phyloP scores from a whole-genome alignment of 2,888 invertebrate genomes.

The Alviniconcha strummeri region DNA sequence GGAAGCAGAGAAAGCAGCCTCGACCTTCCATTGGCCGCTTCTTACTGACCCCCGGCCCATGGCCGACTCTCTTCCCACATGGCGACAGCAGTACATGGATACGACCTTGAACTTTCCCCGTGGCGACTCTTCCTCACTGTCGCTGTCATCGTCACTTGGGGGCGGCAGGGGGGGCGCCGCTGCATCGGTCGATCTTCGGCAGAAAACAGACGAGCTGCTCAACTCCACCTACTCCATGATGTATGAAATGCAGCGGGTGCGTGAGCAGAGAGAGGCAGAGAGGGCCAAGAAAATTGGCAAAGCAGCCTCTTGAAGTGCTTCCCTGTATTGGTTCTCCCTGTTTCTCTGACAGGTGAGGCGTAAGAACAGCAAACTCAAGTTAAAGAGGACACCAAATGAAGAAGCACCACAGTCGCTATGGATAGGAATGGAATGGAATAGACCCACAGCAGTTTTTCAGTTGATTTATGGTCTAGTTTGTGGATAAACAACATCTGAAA shows the following conservation, averaged over 20 bases:
- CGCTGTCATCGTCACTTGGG: constrained; percentile 1
- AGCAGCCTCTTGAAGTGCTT: background rate
- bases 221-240: constrained; percentile 61
- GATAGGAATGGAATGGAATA: background rate
- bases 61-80: constrained; percentile 39
- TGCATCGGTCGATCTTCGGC: constrained; percentile 36
- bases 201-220: constrained; percentile 58
- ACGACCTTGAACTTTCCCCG: constrained; percentile 32
- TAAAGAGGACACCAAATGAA: too few species aligned
- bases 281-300: background rate
- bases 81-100: constrained; percentile 52
- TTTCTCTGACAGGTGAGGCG: background rate
- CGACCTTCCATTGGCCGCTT: constrained; percentile 43
- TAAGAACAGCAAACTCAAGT: background rate
- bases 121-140: constrained; percentile 1
- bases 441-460: background rate
- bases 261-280: constrained; percentile 48
- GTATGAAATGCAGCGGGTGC: constrained; percentile 63
- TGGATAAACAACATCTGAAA: too few species aligned
- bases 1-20: constrained; percentile 63
- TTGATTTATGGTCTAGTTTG: background rate
- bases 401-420: background rate
- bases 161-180: background rate
- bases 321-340: background rate
- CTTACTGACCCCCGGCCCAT: constrained; percentile 5